Base-by-base conservation (phyloP, 2,797 vertebrate species). In the Pseudochromis fuscus region DNA sequence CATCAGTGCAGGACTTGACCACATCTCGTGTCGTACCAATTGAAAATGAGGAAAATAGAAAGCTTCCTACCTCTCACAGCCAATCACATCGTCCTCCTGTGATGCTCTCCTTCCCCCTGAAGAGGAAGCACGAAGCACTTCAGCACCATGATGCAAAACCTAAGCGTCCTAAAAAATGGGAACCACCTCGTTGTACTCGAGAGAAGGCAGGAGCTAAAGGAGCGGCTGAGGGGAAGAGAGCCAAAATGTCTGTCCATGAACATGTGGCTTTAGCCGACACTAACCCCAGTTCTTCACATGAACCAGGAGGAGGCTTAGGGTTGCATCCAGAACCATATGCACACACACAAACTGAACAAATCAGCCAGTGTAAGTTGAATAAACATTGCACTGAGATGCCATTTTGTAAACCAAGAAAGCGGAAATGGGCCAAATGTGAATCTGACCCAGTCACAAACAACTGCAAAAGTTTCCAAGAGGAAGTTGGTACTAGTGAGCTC, bases 81-180 rank as follows among this genome's bases (percentile, higher is more conserved):
- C 31, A 23, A 13, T 40, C 27, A 25, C 37, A 38, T 49, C 57
- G 48, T n/a, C 30, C 28, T 31, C 19, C 18, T 2, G 12, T 45
- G 11, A 58, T 46, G 38, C 64, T 48, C 16, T 61, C 74, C 13
- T 72, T 73, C 56, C 10, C 31, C 9, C 65, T 81, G 50, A 96
- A 95, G 90, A 94, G 94, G 81, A 95, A 92, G 30, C 52, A 42
- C 25, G 84, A 83, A 45, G 23, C 19, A 5, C 55, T n/a, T 37
- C 71, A 70, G n/a, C 23, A 30, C 5, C 64, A 66, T 45, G 49
- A 59, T 27, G 52, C 18, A 6, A 27, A 35, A 21, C 44, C 58
- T 49, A 83, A 40, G 35, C 4, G 0, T 45, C 35, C 4, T 53
- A 50, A 9, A 30, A 92, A 86, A 63, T 89, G 85, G 89, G 38